These are phyloP conservation scores for Tryphoninae sp. DNA, from an alignment of 2,888 invertebrate genomes.

Conservation along the genomic window DNA sequence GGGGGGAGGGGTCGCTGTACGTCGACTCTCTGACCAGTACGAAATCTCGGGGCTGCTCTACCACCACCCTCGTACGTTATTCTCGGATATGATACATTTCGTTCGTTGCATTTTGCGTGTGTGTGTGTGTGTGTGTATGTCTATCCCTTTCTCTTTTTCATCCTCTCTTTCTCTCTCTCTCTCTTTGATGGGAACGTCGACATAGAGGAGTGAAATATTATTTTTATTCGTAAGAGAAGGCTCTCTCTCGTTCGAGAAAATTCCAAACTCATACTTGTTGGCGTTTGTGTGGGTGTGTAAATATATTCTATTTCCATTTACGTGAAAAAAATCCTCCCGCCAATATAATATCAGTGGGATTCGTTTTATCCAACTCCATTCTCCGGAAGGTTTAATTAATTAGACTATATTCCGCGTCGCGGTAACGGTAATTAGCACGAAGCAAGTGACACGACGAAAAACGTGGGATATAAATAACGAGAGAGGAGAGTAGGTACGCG, in stretches of 20 bases:
- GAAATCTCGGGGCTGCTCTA: conserved; percentile 30
- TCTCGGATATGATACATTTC: conserved; percentile 40
- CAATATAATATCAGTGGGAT: no score
- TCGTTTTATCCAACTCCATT: no score
- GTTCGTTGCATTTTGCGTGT: neutral
- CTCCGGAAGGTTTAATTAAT: no score
- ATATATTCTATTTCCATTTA: no score
- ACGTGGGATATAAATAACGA: no score
- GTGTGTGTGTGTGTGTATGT: neutral
- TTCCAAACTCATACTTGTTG: neutral
- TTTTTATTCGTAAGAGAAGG: conserved; percentile 28
- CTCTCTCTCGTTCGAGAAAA: conserved; percentile 13
- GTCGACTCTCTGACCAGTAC: conserved; percentile 39
- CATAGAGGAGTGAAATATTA: conserved; percentile 29
- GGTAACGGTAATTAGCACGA: no score
- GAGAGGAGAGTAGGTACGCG: no score
- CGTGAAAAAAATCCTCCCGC: no score
- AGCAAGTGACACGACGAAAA: no score
- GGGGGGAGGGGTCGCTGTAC: neutral
- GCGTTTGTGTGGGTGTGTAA: neutral
- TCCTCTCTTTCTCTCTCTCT: neutral
- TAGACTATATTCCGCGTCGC: no score
- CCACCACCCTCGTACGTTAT: conserved; percentile 14
- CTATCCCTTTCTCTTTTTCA: neutral
- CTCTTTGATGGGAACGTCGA: conserved; percentile 31